Evolutionary conservation across 2,888 invertebrate genomes (phyloP), one percentile per base, ranked within the genome.

Genomic region (Drosophila nr. medialis): DNA sequence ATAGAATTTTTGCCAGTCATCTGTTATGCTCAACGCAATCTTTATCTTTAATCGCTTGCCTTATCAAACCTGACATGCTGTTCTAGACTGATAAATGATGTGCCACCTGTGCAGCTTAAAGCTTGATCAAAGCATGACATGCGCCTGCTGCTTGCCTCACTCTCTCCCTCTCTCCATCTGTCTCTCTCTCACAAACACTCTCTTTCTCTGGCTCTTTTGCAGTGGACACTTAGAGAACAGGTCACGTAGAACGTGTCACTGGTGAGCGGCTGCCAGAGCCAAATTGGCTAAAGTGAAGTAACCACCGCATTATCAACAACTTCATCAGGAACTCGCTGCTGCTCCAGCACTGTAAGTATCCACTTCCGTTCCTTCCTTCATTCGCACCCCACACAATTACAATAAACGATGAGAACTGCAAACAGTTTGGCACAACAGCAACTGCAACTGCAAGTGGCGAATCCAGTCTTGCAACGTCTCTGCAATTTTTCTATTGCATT

Each of bases 161-260:
- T 53, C 53, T 24, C 10, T 6, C 10, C 10, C 30, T 45, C 24
- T 27, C 7, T n/a, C n/a, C n/a, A n/a, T n/a, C n/a, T n/a, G n/a
- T n/a, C n/a, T 45, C 21, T 13, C 27, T 40, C 53, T 50, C n/a
- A 51, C 38, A 29, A 53, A 54, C 68, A 61, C 53, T 48, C 61
- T 45, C 30, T 54, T 40, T 50, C 48, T 6, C 45, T 38, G 7
- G 64, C 54, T 65, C 59, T 42, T 24, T 65, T n/a, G 11, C 49
- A 60, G 42, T 59, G 78, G 78, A 72, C 87, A 82, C 78, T 84
- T 87, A 72, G 72, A 55, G 78, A 79, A 59, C 85, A 79, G 85
- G 86, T 86, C 85, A 86, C 88, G 85, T 86, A 77, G 81, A 66
- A 72, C 85, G 85, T 87, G 88, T 86, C 85, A 87, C 81, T 81